phyloP scores from a whole-genome alignment of 2,797 vertebrate genomes.

The Peromyscus attwateri region DNA sequence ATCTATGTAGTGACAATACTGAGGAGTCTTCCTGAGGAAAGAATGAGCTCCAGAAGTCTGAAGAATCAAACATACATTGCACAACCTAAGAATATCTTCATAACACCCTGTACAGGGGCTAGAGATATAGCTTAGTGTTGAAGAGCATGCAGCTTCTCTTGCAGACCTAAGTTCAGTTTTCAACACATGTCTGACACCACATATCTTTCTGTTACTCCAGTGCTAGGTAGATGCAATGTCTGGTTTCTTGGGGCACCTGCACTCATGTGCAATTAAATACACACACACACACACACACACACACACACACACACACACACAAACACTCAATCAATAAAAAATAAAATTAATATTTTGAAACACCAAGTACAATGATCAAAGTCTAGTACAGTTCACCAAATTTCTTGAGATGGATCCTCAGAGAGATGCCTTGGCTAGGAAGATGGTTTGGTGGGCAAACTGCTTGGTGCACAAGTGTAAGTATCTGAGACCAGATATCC shows the following conservation, averaged over 20 bases:
- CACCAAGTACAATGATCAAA: not conserved
- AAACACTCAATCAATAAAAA: not conserved
- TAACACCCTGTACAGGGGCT: not conserved
- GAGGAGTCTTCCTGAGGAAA: not conserved
- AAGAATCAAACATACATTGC: not conserved
- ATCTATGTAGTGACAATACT: not conserved
- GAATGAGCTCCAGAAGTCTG: not conserved
- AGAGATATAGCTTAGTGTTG: not conserved
- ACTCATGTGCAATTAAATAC: too few species aligned
- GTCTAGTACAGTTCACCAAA: not conserved
- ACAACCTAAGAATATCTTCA: not conserved
- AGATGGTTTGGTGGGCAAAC: not conserved
- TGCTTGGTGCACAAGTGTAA: not conserved
- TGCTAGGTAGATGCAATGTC: fast-evolving
- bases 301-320: not conserved
- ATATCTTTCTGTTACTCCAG: not conserved
- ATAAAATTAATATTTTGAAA: not conserved
- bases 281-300: not conserved
- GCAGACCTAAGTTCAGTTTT: not conserved
- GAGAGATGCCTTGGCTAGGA: not conserved
- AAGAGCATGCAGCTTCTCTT: not conserved
- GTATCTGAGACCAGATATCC: not conserved
- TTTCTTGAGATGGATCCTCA: not conserved
- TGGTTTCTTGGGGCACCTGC: too few species aligned
- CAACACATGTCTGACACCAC: fast-evolving